Conservation (phyloP, 2,113 vertebrate genomes). For the Numenius arquata region DNA sequence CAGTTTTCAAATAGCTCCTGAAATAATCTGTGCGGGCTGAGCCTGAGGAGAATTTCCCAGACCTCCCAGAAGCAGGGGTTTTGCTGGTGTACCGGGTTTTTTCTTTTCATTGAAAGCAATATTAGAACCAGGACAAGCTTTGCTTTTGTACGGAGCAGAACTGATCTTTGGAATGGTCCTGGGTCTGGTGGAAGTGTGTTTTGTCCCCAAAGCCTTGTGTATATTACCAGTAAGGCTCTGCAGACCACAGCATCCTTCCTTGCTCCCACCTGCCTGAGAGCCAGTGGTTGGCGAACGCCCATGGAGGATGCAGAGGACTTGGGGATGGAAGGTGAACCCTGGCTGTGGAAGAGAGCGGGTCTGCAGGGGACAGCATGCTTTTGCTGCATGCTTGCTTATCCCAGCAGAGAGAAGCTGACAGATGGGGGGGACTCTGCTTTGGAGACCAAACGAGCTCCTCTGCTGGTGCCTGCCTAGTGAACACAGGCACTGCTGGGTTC, state of each 20-base stretch:
- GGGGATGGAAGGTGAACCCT: neutral
- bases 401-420: neutral
- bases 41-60: neutral
- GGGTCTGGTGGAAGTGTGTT: neutral
- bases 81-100: neutral
- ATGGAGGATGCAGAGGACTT: neutral
- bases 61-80: neutral
- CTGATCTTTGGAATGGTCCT: neutral
- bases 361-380: fast-evolving
- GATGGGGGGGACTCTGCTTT: neutral
- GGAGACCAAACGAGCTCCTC: neutral
- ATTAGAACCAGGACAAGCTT: neutral
- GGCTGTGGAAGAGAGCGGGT: neutral
- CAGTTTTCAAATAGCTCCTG: neutral
- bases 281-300: neutral
- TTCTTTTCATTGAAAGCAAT: neutral
- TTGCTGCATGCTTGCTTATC: neutral
- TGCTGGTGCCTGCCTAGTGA: neutral
- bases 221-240: neutral
- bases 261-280: neutral
- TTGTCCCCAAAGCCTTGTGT: neutral
- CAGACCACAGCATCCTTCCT: neutral
- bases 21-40: neutral
- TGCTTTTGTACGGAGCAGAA: neutral
- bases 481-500: neutral